These are phyloP conservation scores for Muscina levida DNA, from an alignment of 2,888 invertebrate genomes.

Conservation along the genomic window DNA sequence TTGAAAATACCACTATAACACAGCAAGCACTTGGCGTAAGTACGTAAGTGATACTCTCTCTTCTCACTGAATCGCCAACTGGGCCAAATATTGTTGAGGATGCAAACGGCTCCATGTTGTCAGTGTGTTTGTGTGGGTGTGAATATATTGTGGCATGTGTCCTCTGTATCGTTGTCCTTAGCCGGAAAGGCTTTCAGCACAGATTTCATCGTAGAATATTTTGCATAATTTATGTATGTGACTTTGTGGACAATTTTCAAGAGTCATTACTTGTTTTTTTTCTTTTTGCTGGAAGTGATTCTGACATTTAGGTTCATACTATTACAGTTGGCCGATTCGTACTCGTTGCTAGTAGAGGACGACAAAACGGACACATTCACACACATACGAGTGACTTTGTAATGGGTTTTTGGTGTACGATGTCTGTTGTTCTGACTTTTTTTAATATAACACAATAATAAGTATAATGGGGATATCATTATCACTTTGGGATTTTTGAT, in stretches of 20 bases:
- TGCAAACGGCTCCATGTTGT: not conserved
- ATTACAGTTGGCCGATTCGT: slow-evolving; percentile 6
- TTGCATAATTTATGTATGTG: slow-evolving; percentile 48
- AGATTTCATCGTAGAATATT: slow-evolving; percentile 35
- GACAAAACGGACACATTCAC: not conserved
- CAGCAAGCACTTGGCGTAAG: slow-evolving; percentile 13
- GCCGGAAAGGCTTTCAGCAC: slow-evolving; percentile 45
- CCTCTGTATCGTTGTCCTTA: slow-evolving; percentile 32
- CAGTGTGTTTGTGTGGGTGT: not conserved
- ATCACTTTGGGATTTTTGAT: too few species aligned
- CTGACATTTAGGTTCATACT: slow-evolving; percentile 26
- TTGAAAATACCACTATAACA: slow-evolving; percentile 19
- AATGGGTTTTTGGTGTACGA: slow-evolving; percentile 30
- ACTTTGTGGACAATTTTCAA: slow-evolving; percentile 39
- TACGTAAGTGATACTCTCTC: slow-evolving; percentile 1
- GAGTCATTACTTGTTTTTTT: slow-evolving; percentile 24
- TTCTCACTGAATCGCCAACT: slow-evolving; percentile 39
- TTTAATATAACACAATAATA: slow-evolving; percentile 8
- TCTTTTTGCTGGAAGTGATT: slow-evolving; percentile 20
- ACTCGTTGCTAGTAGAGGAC: slow-evolving; percentile 10
- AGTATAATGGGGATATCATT: too few species aligned
- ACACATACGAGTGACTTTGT: not conserved
- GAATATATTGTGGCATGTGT: not conserved
- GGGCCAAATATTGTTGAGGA: not conserved
- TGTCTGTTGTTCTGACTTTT: not conserved